Evolutionary conservation across 2,888 invertebrate species (phyloP), one percentile per base, ranked within the genome.

Genomic region (Malthinus flaveolus): DNA sequence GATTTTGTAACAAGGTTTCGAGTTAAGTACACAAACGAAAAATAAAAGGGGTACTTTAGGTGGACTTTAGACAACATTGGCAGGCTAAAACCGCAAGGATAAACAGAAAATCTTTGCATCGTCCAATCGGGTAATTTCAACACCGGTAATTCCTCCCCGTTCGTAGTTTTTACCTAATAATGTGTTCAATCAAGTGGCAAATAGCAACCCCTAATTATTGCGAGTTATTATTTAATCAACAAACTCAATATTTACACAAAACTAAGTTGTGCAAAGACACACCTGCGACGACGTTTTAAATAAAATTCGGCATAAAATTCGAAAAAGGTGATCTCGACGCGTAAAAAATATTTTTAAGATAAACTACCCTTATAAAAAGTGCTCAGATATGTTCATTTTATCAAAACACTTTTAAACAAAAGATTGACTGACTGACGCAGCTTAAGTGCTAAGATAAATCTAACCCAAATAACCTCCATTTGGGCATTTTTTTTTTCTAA

Each of bases 1-100:
- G 54, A 46, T 59, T 59, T 59, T 32, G 9, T 1, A 11, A 15
- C 47, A 59, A 42, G n/a, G 39, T 59, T 56, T 50, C 47, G 39
- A 50, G 54, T 42, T 59, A 32, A 45, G 53, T 53, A 54, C 54
- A 54, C 54, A 59, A 59, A 59, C 54, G 53, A 49, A 59, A 59
- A 59, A 59, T 59, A 59, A 59, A 59, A 59, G 49, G 54, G 59
- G 49, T 59, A 23, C 39, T 53, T 46, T 53, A 54, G 49, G 54
- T 49, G 53, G 53, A 59, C 54, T 59, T 59, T 59, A 59, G 59
- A 59, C 54, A 59, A 59, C 49, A 59, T 54, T 59, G 59, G 59
- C 59, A 59, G 54, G 53, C 59, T n/a, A 59, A 53, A 59, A 59
- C 49, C 59, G 45, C 11, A 35, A 52, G 59, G 59, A 59, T 59